Base-by-base conservation (phyloP, 2,797 vertebrate genomes). In the Crypturellus tataupa region DNA sequence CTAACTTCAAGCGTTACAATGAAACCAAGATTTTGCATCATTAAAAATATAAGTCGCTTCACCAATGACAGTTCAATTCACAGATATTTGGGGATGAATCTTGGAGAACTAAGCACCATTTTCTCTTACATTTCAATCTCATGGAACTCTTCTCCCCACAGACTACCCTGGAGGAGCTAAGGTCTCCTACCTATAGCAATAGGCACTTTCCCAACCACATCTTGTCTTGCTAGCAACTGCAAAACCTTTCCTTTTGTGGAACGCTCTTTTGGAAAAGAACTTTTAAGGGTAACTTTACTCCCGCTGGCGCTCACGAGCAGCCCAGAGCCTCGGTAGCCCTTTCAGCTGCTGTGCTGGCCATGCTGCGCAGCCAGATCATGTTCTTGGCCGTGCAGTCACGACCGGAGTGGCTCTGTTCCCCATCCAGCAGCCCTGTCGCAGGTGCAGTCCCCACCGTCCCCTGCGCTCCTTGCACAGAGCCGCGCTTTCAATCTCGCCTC, bases 221-320 rank as follows among this genome's bases (percentile, higher is more conserved):
- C 12, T 31, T 6, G 1, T 2, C 16, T 72, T 27, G 5, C 9
- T 0, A 21, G 59, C 55, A 19, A 10, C 10, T 1, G 9, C 8
- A 31, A 39, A 86, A 10, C 25, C 25, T 37, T 40, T 21, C 51
- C 1, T 24, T 2, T 21, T 14, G n/a, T 27, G 16, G 27, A 39
- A 7, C 3, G 37, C 3, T 42, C 9, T 27, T 65, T 5, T 5
- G 29, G 80, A 3, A 3, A 3, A 49, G 21, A 25, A 10, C n/a
- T 6, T 8, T 33, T 19, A 7, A 12, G 14, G 40, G 1, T 1
- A 39, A 35, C 0, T 1, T 17, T 4, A 33, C 47, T 46, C 17
- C 75, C 29, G 46, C 39, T 5, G 9, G 1, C 0, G 2, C 1
- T 10, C 44, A 4, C 0, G 1, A 8, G 4, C 14, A 5, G 42